A percentile compares a stretch with the other conserved stretches of the same genome.
These are phyloP conservation scores for Drosophila watanabei DNA, from an alignment of 1,140 invertebrate genomes.

Conservation along the genomic window DNA sequence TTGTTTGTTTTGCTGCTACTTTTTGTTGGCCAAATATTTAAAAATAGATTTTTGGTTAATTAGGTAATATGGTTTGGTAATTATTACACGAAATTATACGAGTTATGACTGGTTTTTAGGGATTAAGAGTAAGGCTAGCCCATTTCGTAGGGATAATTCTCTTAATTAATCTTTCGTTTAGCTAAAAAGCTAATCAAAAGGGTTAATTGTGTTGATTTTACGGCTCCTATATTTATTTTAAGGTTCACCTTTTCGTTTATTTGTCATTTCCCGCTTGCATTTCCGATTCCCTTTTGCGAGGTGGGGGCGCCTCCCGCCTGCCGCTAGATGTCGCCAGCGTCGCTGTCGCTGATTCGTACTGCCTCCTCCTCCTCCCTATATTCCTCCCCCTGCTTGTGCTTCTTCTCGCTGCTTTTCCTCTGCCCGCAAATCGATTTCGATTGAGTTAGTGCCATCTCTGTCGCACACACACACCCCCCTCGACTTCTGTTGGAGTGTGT, in stretches of 20 bases:
- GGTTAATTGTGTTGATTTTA: conserved; percentile 2
- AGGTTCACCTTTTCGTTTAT: conserved; percentile 24
- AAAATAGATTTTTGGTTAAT: conserved; percentile 18
- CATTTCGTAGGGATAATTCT: not conserved
- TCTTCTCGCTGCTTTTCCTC: conserved; percentile 25
- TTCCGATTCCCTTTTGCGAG: conserved; percentile 28
- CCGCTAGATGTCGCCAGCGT: conserved; percentile 26
- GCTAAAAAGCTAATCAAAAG: not conserved
- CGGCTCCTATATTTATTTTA: conserved; percentile 8
- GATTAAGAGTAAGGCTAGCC: not conserved
- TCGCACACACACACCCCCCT: conserved; percentile 31
- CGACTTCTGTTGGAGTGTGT: conserved; percentile 30
- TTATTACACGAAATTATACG: not conserved
- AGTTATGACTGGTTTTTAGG: not conserved
- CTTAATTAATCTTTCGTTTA: not conserved
- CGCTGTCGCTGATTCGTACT: conserved; percentile 5
- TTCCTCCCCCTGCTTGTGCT: conserved; percentile 19
- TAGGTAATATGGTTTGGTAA: too few species aligned
- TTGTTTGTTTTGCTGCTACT: conserved; percentile 19
- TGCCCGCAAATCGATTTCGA: conserved; percentile 57
- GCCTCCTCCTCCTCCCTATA: not conserved
- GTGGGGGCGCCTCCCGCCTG: not conserved
- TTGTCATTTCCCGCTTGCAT: conserved; percentile 46
- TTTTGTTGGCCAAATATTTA: conserved; percentile 1
- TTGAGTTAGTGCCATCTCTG: conserved; percentile 33